A percentile compares a stretch with the other conserved stretches of the same genome.
Evolutionary conservation across 2,888 invertebrate species (phyloP).

Genomic region (Electrophaes corylata): DNA sequence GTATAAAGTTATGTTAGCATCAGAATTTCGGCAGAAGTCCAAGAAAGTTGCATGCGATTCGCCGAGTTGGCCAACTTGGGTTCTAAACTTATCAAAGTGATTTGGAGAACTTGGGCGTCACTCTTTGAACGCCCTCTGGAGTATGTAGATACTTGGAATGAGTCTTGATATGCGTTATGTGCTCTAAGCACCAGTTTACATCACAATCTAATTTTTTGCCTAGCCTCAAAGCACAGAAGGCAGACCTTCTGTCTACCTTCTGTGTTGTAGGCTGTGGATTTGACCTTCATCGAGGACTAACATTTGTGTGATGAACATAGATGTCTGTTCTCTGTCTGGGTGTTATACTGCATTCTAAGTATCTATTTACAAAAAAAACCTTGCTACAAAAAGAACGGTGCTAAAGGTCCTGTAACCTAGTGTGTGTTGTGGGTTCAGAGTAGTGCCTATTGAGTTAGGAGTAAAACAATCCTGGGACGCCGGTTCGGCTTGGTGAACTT

Average conservation of each 20-base stretch:
- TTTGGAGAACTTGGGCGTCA: constrained; percentile 72
- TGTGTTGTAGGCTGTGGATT: too few relatives aligned
- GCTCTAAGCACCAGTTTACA: constrained; percentile 1
- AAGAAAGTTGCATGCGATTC: constrained; percentile 71
- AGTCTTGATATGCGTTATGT: constrained; percentile 41
- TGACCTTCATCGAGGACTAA: too few relatives aligned
- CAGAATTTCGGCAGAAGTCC: constrained; percentile 71
- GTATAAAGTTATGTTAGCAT: constrained; percentile 63
- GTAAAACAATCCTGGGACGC: constrained; percentile 11
- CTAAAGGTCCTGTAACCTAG: background rate
- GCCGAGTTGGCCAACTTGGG: constrained; percentile 51
- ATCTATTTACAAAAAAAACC: too few relatives aligned
- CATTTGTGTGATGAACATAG: too few relatives aligned
- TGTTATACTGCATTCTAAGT: too few relatives aligned
- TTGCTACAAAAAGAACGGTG: background rate
- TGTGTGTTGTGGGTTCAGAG: constrained; percentile 7
- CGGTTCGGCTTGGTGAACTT: background rate
- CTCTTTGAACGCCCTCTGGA: constrained; percentile 52
- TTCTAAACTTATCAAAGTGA: constrained; percentile 73
- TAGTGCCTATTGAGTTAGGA: constrained; percentile 7
- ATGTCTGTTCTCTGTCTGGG: too few relatives aligned
- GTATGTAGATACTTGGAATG: constrained; percentile 31
- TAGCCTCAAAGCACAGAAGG: too few relatives aligned
- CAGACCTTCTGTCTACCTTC: too few relatives aligned
- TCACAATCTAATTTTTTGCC: background rate